Evolutionary conservation across 2,113 vertebrate species (phyloP).

Genomic region (Ia io): DNA sequence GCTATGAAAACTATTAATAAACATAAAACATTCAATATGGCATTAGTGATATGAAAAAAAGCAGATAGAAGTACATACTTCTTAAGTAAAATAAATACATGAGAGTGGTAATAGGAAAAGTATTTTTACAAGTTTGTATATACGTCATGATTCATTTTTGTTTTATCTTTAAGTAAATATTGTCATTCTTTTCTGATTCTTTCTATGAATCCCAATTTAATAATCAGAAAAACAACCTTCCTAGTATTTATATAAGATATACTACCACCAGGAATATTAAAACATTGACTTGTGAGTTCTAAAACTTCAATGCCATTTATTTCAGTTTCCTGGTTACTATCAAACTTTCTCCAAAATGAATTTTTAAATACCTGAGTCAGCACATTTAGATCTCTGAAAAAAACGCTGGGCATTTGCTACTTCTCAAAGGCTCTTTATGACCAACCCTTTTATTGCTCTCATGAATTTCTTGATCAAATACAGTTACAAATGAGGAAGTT

Average conservation of each 20-base stretch:
- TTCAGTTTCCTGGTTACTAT: not conserved
- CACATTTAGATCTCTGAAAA: not conserved
- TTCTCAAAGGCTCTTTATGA: not conserved
- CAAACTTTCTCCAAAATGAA: not conserved
- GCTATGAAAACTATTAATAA: not conserved
- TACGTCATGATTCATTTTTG: not conserved
- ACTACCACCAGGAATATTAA: not conserved
- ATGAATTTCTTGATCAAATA: not conserved
- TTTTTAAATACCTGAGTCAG: not conserved
- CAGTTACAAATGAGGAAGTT: not conserved
- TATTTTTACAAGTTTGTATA: not conserved
- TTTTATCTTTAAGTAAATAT: slow-evolving; percentile 27
- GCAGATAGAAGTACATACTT: not conserved
- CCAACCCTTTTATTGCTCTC: not conserved
- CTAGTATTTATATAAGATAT: not conserved
- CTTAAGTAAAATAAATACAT: not conserved
- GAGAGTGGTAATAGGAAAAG: not conserved
- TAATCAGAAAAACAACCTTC: not conserved
- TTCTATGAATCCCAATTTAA: not conserved
- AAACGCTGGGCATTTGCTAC: not conserved
- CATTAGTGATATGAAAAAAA: not conserved
- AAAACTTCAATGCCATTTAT: not conserved
- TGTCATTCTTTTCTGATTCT: not conserved
- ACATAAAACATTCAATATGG: not conserved
- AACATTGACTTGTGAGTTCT: not conserved